Evolutionary conservation across 2,113 vertebrate genomes (phyloP).

Genomic region (Felis catus): DNA sequence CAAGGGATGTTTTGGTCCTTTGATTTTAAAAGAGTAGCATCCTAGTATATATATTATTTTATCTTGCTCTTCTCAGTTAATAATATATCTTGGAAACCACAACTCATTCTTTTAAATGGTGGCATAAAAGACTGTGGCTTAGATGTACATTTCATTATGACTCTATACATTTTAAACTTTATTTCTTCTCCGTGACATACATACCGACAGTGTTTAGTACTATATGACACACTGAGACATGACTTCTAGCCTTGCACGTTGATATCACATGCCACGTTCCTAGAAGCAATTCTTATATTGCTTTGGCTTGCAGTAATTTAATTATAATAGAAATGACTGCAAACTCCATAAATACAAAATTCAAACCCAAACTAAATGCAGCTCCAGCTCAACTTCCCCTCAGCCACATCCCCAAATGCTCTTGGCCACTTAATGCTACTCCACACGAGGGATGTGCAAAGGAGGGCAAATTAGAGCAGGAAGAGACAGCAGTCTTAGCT

Average conservation of each 20-base stretch:
- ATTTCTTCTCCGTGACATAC: not conserved
- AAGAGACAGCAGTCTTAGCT: not conserved
- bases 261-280: not conserved
- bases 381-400: not conserved
- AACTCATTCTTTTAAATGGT: not conserved
- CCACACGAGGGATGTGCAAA: not conserved
- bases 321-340: not conserved
- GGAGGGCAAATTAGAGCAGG: not conserved
- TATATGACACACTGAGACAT: not conserved
- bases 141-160: not conserved
- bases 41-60: not conserved
- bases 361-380: not conserved
- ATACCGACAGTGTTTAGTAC: not conserved
- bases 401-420: not conserved
- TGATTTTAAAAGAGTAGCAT: not conserved
- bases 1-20: not conserved
- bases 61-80: not conserved
- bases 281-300: not conserved
- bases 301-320: not conserved
- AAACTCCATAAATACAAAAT: conserved; percentile 4
- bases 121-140: not conserved
- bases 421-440: not conserved
- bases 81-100: not conserved
- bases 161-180: not conserved
- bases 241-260: not conserved